Base-by-base conservation (phyloP, 1,140 invertebrate genomes). In the Pseudachorutes palmiensis region DNA sequence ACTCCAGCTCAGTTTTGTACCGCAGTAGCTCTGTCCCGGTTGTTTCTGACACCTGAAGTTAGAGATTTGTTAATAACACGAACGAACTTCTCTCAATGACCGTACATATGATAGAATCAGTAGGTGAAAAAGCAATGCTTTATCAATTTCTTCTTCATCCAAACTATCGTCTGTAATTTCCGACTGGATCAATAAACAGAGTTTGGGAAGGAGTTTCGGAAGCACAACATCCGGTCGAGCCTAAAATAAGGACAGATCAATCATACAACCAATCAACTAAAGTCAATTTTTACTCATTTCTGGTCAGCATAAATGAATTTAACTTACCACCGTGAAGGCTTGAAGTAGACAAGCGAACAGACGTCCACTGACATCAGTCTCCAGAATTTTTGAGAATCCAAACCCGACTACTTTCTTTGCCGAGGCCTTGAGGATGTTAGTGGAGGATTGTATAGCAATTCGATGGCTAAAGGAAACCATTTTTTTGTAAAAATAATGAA, bases 351-450 rank as follows among this genome's bases (percentile, higher is more conserved):
- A 82, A 0, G 85, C 88, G 0, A 89, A 83, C 73, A 90, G 82
- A 75, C 86, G 87, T 0, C 90, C 91, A 0, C 91, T 87, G 0
- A 94, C 86, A 74, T 87, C 87, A 0, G 85, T 87, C 77, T 95
- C 92, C 55, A 91, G 85, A 9, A 91, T 87, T 24, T 84, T 83
- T 19, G 83, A 82, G 0, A 83, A 86, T 0, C 90, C 82, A 78
- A 91, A 94, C 5, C 80, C 78, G 36, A 84, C 83, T 2, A 94
- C 79, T 76, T 90, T 91, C 63, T 84, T 82, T 16, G 92, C 75
- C 0, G 89, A 90, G 66, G 83, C 81, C 67, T 83, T 79, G 76
- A 83, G 87, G 74, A 88, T 86, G n/a, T 78, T 72, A 76, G 79
- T 76, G 29, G 83, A 85, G 55, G 81, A 82, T 70, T 89, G 85